Evolutionary conservation across 1,140 invertebrate species (phyloP), one percentile per base, ranked within the genome.

Genomic region (Cecropterus lyciades): DNA sequence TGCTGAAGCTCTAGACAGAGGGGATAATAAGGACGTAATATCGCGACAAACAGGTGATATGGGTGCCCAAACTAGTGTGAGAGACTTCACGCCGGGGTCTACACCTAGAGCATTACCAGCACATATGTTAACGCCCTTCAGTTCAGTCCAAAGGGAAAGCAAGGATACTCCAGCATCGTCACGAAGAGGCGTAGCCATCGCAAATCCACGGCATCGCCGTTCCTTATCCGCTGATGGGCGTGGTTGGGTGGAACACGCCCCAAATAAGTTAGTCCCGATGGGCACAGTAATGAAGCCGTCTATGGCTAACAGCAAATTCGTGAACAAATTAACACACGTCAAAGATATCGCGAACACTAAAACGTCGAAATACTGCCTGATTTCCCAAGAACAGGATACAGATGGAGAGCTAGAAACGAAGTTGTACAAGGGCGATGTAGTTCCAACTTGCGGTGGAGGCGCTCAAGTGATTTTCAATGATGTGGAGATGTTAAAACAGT

Each of bases 401-500:
- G 96, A 97, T 77, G 99, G 98, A 0, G 97, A 98, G 84, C 88
- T 99, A 1, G 97, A 98, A 91, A 99, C 98, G 0, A 97, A 97
- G 77, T 80, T 99, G 40, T 97, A 97, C 77, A 99, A 99, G 94
- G 98, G 95, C 45, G 97, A 99, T 87, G 96, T 99, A 24, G 93
- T 99, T 11, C 97, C 97, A 9, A 99, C 98, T 0, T 95, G 95
- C 65, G 96, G 96, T 11, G 98, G 99, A 7, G 99, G 99, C 0
- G 96, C 97, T 1, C 97, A 99, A 82, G 98, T 99, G 0, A 95
- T 99, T 17, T 99, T 99, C 77, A 97, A 97, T 73, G 99, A 99
- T 89, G 96, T 99, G 1, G 99, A 99, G 92, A 95, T 95, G 70
- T 87, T 99, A 4, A 96, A 96, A 75, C 98, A 99, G 84, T 93